A percentile compares a stretch with the other conserved stretches of the same genome.
These are phyloP conservation scores for Stictonetta naevosa DNA, from an alignment of 2,113 vertebrate species.

Conservation along the genomic window DNA sequence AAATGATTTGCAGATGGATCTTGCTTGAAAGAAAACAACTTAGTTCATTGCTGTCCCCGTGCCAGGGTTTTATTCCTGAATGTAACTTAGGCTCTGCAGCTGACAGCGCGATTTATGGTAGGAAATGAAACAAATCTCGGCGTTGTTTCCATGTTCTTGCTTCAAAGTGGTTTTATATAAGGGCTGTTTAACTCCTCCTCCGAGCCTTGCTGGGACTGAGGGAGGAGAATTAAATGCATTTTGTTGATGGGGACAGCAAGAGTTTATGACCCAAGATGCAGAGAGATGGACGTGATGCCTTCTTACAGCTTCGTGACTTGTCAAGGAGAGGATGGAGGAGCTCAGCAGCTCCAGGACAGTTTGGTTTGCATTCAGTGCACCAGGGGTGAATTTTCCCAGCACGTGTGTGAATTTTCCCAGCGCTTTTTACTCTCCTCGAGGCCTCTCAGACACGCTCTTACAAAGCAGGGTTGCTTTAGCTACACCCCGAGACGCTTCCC, in stretches of 20 bases:
- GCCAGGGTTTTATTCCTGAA: constrained; percentile 53
- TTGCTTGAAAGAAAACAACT: constrained; percentile 57
- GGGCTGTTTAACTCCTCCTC: neutral
- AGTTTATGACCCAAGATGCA: neutral
- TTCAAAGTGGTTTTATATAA: neutral
- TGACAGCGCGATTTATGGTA: constrained; percentile 33
- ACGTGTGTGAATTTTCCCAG: neutral
- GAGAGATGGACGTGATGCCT: neutral
- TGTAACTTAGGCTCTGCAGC: neutral
- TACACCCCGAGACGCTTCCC: neutral
- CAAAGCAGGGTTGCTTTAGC: neutral
- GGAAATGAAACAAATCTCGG: neutral
- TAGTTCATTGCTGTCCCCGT: constrained; percentile 8
- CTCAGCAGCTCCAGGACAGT: neutral
- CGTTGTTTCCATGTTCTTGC: neutral
- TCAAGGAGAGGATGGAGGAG: neutral
- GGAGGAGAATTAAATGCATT: neutral
- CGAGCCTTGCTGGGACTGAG: neutral
- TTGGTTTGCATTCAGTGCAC: accelerated
- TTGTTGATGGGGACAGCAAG: neutral
- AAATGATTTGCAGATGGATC: constrained; percentile 66
- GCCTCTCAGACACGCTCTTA: accelerated
- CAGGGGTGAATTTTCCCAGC: neutral
- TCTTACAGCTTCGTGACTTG: neutral
- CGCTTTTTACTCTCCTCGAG: accelerated